Conservation (phyloP, 2,797 vertebrate genomes). For the Perodicticus potto region DNA sequence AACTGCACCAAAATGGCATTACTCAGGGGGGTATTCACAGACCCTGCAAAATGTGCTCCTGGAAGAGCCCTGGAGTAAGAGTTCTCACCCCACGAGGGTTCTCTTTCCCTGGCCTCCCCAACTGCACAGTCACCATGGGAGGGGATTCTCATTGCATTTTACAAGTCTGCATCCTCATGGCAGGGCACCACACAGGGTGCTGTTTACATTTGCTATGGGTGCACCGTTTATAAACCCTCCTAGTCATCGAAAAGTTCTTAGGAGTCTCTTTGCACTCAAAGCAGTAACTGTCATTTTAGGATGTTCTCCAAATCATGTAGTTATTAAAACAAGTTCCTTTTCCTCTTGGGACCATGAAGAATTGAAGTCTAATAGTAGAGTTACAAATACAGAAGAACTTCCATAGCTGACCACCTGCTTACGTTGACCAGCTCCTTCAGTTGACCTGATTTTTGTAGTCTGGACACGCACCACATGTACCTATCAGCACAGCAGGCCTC, state of each 20-base stretch:
- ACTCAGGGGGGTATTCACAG: background rate
- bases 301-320: background rate
- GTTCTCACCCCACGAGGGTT: background rate
- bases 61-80: background rate
- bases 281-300: background rate
- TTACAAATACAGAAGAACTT: background rate
- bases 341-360: background rate
- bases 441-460: too few species aligned
- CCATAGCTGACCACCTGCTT: too few species aligned
- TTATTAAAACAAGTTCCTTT: background rate
- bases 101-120: background rate
- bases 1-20: background rate
- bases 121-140: rapidly evolving
- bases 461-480: too few species aligned
- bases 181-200: rapidly evolving
- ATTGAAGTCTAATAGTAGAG: background rate
- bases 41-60: background rate
- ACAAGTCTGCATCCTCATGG: rapidly evolving
- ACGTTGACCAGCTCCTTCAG: too few species aligned
- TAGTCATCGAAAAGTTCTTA: background rate
- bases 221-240: background rate
- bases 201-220: background rate
- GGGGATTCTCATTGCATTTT: background rate
- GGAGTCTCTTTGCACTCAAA: background rate
- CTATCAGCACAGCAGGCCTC: too few species aligned